Evolutionary conservation across 2,888 invertebrate genomes (phyloP).

Genomic region (Limnephilus auricula): DNA sequence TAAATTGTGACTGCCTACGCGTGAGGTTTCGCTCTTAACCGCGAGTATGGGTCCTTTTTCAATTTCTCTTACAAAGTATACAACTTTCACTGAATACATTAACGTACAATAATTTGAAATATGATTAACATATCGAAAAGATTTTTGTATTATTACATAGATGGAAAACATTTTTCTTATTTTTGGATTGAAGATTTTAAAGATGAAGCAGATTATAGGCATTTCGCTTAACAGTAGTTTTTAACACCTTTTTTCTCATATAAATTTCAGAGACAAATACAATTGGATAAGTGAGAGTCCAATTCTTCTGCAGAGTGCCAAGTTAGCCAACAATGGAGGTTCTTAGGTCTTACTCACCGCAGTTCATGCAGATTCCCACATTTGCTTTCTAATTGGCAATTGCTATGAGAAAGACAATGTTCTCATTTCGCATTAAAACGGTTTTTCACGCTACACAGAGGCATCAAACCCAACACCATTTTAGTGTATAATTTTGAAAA

Average conservation of each 20-base stretch:
- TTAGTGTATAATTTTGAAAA: neutral
- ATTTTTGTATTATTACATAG: neutral
- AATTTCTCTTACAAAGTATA: neutral
- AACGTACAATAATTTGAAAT: neutral
- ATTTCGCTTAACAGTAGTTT: neutral
- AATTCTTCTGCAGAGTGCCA: neutral
- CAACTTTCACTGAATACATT: neutral
- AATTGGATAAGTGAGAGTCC: conserved; percentile 24
- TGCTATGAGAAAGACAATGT: conserved; percentile 26
- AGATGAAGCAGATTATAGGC: neutral
- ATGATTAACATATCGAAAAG: neutral
- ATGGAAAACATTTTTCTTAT: neutral
- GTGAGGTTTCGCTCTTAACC: conserved; percentile 51
- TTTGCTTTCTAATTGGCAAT: conserved; percentile 65
- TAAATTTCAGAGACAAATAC: neutral
- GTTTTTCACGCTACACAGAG: neutral
- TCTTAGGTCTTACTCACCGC: conserved; percentile 5
- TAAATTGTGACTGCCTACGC: neutral
- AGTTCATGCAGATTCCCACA: conserved; percentile 56
- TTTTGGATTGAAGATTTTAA: neutral
- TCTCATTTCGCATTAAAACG: conserved; percentile 9
- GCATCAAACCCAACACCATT: neutral
- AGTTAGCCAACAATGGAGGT: conserved; percentile 38
- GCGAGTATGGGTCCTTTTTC: conserved; percentile 34
- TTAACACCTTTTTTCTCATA: neutral